phyloP scores from a whole-genome alignment of 2,888 invertebrate species.

The Gandaritis pyraliata region DNA sequence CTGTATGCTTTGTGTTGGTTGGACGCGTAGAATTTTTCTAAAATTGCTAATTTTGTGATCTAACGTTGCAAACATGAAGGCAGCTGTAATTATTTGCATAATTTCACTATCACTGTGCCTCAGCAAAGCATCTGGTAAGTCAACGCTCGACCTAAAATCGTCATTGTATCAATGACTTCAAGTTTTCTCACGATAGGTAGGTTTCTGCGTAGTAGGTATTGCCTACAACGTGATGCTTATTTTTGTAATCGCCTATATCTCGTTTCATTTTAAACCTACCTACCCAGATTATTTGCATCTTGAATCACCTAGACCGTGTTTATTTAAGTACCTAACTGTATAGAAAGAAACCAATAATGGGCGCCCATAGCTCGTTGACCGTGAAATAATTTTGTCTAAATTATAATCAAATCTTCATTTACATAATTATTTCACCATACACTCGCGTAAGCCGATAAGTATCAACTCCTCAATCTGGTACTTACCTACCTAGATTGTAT shows the following conservation, averaged over 20 bases:
- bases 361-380: slow-evolving; percentile 28
- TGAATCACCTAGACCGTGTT: no score
- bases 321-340: neutral
- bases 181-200: slow-evolving; percentile 54
- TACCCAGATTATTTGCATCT: neutral
- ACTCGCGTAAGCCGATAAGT: neutral
- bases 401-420: slow-evolving; percentile 17
- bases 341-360: neutral
- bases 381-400: slow-evolving; percentile 25
- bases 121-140: slow-evolving; percentile 60
- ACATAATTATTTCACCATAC: slow-evolving; percentile 19
- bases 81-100: slow-evolving; percentile 70
- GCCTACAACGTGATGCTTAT: slow-evolving; percentile 30
- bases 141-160: slow-evolving; percentile 34
- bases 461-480: neutral
- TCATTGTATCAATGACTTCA: slow-evolving; percentile 24
- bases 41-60: slow-evolving; percentile 39
- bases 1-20: slow-evolving; percentile 3
- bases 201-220: slow-evolving; percentile 37
- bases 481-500: no score
- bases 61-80: slow-evolving; percentile 56
- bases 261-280: slow-evolving; percentile 5
- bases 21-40: slow-evolving; percentile 44
- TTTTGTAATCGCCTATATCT: slow-evolving; percentile 22
- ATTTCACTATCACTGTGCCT: slow-evolving; percentile 65